These are phyloP conservation scores for Metalampra italica DNA, from an alignment of 2,888 invertebrate genomes.

Conservation along the genomic window DNA sequence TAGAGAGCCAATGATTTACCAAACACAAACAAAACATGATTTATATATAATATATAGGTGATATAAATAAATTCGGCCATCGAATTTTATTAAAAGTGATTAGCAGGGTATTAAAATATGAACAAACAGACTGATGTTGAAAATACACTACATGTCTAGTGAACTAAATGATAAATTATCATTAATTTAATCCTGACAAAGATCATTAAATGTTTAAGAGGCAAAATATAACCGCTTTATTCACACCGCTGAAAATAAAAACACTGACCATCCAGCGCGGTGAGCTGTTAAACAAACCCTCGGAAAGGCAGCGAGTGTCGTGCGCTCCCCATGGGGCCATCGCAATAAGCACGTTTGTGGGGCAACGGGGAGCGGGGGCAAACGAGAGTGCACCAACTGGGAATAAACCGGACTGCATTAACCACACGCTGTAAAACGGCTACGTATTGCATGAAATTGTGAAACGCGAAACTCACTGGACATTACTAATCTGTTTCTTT, in stretches of 20 bases:
- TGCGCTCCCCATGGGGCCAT: slow-evolving; percentile 38
- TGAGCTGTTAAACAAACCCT: slow-evolving; percentile 1
- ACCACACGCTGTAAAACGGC: neutral
- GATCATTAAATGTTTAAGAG: neutral
- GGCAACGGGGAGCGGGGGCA: slow-evolving; percentile 10
- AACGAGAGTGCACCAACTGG: slow-evolving; percentile 16
- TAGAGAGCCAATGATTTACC: too few relatives aligned
- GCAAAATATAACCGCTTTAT: neutral
- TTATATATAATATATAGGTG: too few relatives aligned
- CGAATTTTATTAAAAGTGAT: too few relatives aligned
- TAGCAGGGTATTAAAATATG: too few relatives aligned
- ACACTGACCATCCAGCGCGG: neutral
- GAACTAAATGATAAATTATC: too few relatives aligned
- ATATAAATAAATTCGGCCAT: too few relatives aligned
- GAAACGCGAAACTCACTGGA: neutral
- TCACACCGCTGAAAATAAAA: neutral
- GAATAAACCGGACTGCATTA: slow-evolving; percentile 5
- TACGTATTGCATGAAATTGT: neutral
- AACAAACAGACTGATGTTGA: too few relatives aligned
- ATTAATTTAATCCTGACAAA: too few relatives aligned
- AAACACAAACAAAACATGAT: too few relatives aligned
- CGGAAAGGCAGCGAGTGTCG: slow-evolving; percentile 1
- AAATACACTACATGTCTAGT: too few relatives aligned
- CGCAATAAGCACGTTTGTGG: slow-evolving; percentile 36
- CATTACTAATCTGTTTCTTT: too few relatives aligned